Percentiles rank a stretch among this genome's conserved stretches.
Evolutionary conservation across 2,113 vertebrate genomes (phyloP).

Genomic region (Colossoma macropomum): DNA sequence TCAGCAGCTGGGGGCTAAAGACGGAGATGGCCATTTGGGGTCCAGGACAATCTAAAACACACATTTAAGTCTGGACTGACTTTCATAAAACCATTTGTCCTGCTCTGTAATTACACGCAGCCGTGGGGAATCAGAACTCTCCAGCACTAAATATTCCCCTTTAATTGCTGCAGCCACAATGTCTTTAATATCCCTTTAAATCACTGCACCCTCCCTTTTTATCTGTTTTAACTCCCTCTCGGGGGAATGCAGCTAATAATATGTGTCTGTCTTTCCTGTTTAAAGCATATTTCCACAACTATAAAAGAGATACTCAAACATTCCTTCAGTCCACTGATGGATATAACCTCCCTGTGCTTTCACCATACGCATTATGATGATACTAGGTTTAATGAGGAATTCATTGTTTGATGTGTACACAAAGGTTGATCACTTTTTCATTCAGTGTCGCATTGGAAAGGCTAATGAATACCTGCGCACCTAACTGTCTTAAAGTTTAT

Average conservation of each 20-base stretch:
- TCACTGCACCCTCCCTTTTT: conserved; percentile 46
- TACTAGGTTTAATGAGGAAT: neutral
- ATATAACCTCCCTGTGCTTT: neutral
- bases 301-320: conserved; percentile 12
- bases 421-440: neutral
- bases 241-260: conserved; percentile 55
- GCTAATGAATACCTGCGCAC: too few relatives aligned
- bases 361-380: neutral
- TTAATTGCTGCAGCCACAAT: conserved; percentile 45
- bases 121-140: conserved; percentile 66
- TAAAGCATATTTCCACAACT: conserved; percentile 12
- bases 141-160: conserved; percentile 58
- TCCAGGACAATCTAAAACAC: conserved; percentile 54
- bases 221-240: conserved; percentile 47
- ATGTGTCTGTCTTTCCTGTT: conserved; percentile 40
- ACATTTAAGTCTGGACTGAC: conserved; percentile 65
- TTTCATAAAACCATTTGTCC: conserved; percentile 62
- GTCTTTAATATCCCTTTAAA: conserved; percentile 44
- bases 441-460: too few relatives aligned
- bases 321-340: neutral
- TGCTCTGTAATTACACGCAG: conserved; percentile 71
- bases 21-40: conserved; percentile 18
- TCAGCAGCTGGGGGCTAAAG: conserved; percentile 18
- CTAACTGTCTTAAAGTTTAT: too few relatives aligned
- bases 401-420: neutral